A percentile compares a stretch with the other conserved stretches of the same genome.
Evolutionary conservation across 1,140 invertebrate species (phyloP).

Genomic region (Leucophenga varia): DNA sequence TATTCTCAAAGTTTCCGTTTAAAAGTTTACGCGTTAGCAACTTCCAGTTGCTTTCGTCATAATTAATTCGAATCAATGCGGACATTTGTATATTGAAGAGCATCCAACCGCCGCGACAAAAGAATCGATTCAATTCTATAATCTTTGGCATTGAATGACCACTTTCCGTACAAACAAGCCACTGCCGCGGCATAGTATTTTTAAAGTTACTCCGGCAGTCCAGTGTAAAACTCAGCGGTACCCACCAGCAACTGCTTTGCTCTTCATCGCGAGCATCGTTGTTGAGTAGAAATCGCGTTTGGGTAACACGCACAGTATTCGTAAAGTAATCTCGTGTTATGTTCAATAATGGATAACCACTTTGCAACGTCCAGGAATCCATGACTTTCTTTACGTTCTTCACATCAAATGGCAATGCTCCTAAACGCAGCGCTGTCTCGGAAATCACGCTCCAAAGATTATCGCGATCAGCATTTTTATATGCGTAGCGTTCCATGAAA

Average conservation of each 20-base stretch:
- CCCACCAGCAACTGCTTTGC: conserved; percentile 55
- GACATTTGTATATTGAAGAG: conserved; percentile 62
- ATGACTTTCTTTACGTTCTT: conserved; percentile 66
- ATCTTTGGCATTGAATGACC: conserved; percentile 12
- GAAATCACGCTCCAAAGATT: conserved; percentile 76
- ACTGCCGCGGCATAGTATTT: conserved; percentile 61
- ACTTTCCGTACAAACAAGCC: conserved; percentile 57
- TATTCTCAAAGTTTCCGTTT: conserved; percentile 56
- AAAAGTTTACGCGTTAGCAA: conserved; percentile 60
- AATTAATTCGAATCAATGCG: conserved; percentile 71
- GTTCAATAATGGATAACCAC: conserved; percentile 73
- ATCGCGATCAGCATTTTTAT: conserved; percentile 71
- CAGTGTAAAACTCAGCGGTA: conserved; percentile 64
- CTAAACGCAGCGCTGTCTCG: conserved; percentile 57
- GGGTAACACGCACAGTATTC: conserved; percentile 57
- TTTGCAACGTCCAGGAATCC: conserved; percentile 78
- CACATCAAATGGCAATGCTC: conserved; percentile 57
- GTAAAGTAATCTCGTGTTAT: conserved; percentile 63
- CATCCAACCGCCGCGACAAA: conserved; percentile 58
- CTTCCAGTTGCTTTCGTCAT: conserved; percentile 68
- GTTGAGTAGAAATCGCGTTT: conserved; percentile 53
- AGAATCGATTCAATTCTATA: conserved; percentile 26
- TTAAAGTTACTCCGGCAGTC: conserved; percentile 62
- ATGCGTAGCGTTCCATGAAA: conserved; percentile 52
- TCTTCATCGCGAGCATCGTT: background rate